Percentiles rank a stretch among this genome's conserved stretches.
phyloP scores from a whole-genome alignment of 2,888 invertebrate species.

The Scaptomyza caliginosa region DNA sequence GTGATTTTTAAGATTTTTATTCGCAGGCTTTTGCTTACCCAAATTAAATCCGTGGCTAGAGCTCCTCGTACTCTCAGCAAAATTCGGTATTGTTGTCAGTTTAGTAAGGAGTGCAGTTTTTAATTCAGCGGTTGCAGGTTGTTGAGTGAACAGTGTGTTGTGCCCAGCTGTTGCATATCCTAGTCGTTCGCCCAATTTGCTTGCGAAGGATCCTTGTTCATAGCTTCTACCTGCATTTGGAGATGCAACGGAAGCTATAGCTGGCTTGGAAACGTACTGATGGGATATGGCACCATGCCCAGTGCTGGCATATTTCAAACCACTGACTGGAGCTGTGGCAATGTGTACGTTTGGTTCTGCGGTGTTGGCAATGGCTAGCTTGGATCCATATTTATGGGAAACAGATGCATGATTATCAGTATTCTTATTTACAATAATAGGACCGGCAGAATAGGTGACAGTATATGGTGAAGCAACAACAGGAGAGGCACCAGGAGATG shows the following conservation, averaged over 20 bases:
- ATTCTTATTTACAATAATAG: conserved; percentile 37
- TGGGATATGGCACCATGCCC: conserved; percentile 52
- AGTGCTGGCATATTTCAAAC: conserved; percentile 5
- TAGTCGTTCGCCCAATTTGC: conserved; percentile 15
- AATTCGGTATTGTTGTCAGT: conserved; percentile 43
- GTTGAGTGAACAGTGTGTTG: conserved; percentile 17
- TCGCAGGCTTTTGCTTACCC: conserved; percentile 42
- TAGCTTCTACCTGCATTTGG: conserved; percentile 58
- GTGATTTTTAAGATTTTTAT: background rate
- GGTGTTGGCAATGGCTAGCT: conserved; percentile 55
- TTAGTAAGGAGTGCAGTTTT: conserved; percentile 41
- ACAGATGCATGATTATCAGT: conserved; percentile 46
- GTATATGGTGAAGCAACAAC: conserved; percentile 48
- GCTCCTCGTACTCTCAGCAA: conserved; percentile 37
- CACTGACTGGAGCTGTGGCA: conserved; percentile 53
- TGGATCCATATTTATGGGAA: conserved; percentile 73
- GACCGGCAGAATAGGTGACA: conserved; percentile 59
- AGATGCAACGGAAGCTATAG: conserved; percentile 76
- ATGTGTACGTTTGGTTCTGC: conserved; percentile 64
- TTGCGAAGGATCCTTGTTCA: conserved; percentile 17
- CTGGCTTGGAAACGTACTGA: conserved; percentile 73
- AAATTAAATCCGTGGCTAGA: conserved; percentile 53
- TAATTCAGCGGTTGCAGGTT: conserved; percentile 6
- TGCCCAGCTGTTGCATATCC: conserved; percentile 26
- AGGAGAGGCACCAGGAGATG: conserved; percentile 39